These are phyloP conservation scores for Petrocephalus sullivani DNA, from an alignment of 2,797 vertebrate genomes.

Conservation along the genomic window DNA sequence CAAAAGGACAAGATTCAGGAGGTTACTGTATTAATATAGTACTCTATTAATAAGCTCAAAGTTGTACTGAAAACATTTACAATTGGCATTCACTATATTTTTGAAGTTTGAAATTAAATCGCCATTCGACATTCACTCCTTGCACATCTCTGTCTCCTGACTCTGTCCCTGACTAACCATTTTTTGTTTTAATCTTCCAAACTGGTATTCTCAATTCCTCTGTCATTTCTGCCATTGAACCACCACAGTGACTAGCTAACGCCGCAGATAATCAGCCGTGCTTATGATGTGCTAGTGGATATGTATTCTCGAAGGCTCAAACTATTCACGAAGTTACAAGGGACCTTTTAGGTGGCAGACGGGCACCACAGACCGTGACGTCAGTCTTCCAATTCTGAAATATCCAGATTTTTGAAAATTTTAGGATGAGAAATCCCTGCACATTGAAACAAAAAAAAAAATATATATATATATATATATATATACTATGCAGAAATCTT, in stretches of 20 bases:
- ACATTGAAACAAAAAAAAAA: neutral
- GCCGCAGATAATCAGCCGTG: neutral
- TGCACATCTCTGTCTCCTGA: neutral
- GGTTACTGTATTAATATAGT: neutral
- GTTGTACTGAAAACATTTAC: neutral
- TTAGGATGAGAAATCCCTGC: neutral
- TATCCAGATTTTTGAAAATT: neutral
- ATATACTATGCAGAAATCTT: neutral
- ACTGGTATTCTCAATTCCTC: neutral
- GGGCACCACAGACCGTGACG: neutral
- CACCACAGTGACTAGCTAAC: neutral
- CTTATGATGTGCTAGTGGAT: neutral
- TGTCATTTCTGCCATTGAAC: neutral
- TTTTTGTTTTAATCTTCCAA: neutral
- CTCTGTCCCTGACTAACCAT: neutral
- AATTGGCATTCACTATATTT: neutral
- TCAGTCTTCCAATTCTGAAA: neutral
- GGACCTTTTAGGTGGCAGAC: neutral
- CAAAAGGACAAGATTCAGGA: conserved; percentile 4
- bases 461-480: no score
- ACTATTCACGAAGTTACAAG: neutral
- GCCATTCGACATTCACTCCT: neutral
- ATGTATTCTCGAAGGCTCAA: neutral
- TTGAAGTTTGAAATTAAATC: neutral
- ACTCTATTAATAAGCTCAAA: neutral